Percentiles rank a stretch among this genome's conserved stretches.
Evolutionary conservation across 2,113 vertebrate genomes (phyloP).

Genomic region (Podiceps cristatus): DNA sequence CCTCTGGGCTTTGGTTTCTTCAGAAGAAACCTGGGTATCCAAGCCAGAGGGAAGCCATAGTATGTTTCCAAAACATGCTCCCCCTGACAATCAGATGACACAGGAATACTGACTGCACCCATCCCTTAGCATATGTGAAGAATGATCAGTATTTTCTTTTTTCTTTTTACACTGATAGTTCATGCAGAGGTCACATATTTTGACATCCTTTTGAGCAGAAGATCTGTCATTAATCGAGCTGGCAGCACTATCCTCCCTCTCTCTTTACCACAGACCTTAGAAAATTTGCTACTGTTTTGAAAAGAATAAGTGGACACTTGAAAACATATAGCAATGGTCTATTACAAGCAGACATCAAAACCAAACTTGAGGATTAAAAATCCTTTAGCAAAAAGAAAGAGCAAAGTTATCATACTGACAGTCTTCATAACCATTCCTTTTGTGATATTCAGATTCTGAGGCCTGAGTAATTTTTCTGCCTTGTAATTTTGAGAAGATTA

Average conservation of each 20-base stretch:
- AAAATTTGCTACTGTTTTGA: neutral
- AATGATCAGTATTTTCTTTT: neutral
- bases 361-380: neutral
- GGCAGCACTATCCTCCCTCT: neutral
- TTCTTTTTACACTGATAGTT: neutral
- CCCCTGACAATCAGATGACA: neutral
- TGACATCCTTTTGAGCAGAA: neutral
- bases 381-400: conserved; percentile 3
- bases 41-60: neutral
- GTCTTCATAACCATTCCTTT: conserved; percentile 6
- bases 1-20: neutral
- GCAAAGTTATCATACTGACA: neutral
- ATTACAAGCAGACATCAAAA: neutral
- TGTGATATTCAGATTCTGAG: conserved; percentile 21
- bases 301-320: neutral
- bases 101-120: neutral
- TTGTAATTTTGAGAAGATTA: conserved; percentile 52
- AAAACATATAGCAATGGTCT: neutral
- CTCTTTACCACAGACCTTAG: neutral
- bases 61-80: neutral
- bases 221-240: neutral
- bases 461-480: conserved; percentile 28
- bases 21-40: neutral
- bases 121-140: neutral
- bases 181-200: neutral